These are phyloP conservation scores for Ibidorhyncha struthersii DNA, from an alignment of 2,113 vertebrate genomes.

Conservation along the genomic window DNA sequence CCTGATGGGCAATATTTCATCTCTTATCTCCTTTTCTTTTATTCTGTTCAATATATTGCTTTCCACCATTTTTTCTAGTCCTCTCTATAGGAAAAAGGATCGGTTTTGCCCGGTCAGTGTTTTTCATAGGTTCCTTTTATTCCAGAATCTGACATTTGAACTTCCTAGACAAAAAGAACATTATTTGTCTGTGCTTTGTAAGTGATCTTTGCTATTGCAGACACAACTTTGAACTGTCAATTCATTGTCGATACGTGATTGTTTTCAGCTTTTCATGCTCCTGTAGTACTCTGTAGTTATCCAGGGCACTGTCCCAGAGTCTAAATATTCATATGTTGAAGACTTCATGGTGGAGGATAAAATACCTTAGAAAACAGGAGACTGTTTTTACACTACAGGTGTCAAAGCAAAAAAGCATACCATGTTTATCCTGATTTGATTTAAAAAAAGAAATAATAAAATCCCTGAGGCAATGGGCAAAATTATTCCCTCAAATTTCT, in stretches of 20 bases:
- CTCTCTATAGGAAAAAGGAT: not conserved
- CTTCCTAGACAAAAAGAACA: not conserved
- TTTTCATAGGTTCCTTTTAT: not conserved
- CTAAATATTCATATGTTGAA: not conserved
- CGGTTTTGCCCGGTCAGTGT: not conserved
- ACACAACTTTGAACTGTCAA: not conserved
- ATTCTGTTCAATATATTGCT: not conserved
- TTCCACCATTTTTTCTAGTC: not conserved
- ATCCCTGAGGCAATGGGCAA: not conserved
- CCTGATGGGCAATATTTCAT: not conserved
- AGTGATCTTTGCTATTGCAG: not conserved
- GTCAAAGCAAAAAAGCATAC: not conserved
- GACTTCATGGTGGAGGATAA: not conserved
- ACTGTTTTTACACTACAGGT: not conserved
- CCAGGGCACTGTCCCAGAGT: not conserved
- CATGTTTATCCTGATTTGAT: not conserved
- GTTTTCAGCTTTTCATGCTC: not conserved
- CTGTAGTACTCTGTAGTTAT: not conserved
- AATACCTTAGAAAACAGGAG: not conserved
- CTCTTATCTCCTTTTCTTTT: not conserved
- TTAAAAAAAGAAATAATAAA: not conserved
- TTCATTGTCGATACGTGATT: not conserved
- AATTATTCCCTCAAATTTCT: not conserved
- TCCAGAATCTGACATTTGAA: not conserved
- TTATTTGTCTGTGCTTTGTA: not conserved